Evolutionary conservation across 2,113 vertebrate genomes (phyloP).

Genomic region (Myiozetetes cayanensis): DNA sequence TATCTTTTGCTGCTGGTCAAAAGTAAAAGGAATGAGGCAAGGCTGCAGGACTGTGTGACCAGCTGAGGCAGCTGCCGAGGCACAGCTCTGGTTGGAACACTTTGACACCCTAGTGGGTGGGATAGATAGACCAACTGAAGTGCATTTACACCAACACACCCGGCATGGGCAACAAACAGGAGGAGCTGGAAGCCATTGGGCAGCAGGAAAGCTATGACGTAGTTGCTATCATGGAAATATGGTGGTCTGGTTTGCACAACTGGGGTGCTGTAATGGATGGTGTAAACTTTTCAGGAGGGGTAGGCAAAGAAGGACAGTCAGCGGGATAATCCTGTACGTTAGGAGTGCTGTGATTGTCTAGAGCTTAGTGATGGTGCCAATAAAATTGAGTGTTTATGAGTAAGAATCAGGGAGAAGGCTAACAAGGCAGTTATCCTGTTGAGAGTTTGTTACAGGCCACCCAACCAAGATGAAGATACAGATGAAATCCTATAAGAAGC

Average conservation of each 20-base stretch:
- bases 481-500: not conserved
- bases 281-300: not conserved
- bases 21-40: not conserved
- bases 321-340: not conserved
- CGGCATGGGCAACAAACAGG: not conserved
- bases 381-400: not conserved
- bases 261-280: too few species aligned
- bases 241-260: not conserved
- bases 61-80: not conserved
- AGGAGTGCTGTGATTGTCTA: not conserved
- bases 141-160: not conserved
- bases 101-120: not conserved
- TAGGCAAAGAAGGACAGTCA: not conserved
- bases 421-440: not conserved
- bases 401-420: not conserved
- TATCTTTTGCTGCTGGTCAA: not conserved
- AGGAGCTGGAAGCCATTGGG: not conserved
- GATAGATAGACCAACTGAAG: not conserved
- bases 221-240: not conserved
- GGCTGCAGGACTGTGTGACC: not conserved
- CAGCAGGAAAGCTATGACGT: not conserved
- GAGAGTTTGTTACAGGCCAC: not conserved
- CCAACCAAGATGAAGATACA: not conserved
- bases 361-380: accelerated
- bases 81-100: not conserved